A percentile compares a stretch with the other conserved stretches of the same genome.
phyloP scores from a whole-genome alignment of 2,113 vertebrate genomes.

The Carassius gibelio region DNA sequence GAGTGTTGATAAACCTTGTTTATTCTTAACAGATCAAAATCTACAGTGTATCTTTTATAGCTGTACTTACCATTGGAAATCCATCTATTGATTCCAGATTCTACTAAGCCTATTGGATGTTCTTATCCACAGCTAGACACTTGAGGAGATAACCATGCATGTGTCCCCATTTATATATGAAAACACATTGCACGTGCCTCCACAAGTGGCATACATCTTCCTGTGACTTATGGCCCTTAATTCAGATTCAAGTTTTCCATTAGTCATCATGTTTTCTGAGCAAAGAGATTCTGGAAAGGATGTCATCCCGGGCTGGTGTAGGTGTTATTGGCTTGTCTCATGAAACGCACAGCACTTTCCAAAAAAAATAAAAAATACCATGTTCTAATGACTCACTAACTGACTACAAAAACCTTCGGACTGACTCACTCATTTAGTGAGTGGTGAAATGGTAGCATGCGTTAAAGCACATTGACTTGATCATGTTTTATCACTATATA shows the following conservation, averaged over 20 bases:
- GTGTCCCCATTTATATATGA: slow-evolving; percentile 14
- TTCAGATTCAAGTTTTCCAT: background rate
- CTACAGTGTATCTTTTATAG: background rate
- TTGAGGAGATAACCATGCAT: background rate
- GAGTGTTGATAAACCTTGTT: background rate
- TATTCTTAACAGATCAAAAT: background rate
- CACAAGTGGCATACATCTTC: background rate
- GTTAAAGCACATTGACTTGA: slow-evolving; percentile 33
- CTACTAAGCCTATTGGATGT: background rate
- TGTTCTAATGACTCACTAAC: slow-evolving; percentile 57
- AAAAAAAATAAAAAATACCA: slow-evolving; percentile 35
- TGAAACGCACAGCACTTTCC: slow-evolving; percentile 43
- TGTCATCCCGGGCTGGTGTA: slow-evolving; percentile 37
- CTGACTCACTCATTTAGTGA: slow-evolving; percentile 56
- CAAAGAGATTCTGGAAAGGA: background rate
- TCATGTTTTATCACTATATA: slow-evolving; percentile 36
- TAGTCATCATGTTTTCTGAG: slow-evolving; percentile 16
- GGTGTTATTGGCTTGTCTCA: slow-evolving; percentile 55
- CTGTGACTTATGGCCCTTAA: slow-evolving; percentile 4
- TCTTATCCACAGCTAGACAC: background rate
- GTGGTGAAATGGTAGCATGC: slow-evolving; percentile 39
- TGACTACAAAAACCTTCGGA: slow-evolving; percentile 54
- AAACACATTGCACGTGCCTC: background rate
- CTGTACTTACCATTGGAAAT: background rate
- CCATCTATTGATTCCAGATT: background rate